A percentile compares a stretch with the other conserved stretches of the same genome.
Conservation (phyloP, 2,113 vertebrate species). For the Propithecus coquereli region DNA sequence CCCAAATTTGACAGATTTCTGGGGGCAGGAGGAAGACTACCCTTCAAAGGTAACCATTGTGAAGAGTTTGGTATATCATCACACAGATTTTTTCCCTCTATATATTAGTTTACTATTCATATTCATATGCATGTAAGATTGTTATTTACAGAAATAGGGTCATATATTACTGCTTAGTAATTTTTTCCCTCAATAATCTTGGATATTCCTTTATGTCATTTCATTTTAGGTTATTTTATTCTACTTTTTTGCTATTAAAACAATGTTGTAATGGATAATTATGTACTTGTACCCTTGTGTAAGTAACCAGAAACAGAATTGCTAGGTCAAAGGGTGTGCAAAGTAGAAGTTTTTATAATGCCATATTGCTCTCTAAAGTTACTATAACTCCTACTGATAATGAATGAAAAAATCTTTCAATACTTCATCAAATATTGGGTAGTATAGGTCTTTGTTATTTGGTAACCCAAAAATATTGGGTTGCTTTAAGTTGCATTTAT, state of each 20-base stretch:
- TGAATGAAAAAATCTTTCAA: background rate
- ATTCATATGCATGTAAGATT: background rate
- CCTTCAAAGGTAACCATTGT: background rate
- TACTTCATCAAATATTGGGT: background rate
- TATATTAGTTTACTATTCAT: background rate
- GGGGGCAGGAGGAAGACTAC: background rate
- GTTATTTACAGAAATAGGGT: background rate
- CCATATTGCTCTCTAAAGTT: background rate
- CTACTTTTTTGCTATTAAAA: constrained; percentile 15
- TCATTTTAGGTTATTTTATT: background rate
- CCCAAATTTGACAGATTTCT: background rate
- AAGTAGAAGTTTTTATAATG: background rate
- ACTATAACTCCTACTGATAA: background rate
- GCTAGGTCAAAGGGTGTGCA: background rate
- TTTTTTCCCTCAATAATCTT: background rate
- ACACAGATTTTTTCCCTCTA: background rate
- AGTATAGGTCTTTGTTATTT: background rate
- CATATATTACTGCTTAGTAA: background rate
- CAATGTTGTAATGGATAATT: background rate
- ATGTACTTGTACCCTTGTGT: background rate
- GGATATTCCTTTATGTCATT: background rate
- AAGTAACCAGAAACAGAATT: background rate
- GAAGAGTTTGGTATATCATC: background rate
- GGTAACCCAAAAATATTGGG: background rate
- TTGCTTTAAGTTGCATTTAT: background rate